Conservation (phyloP, 2,888 invertebrate species). For the Spisula solida region DNA sequence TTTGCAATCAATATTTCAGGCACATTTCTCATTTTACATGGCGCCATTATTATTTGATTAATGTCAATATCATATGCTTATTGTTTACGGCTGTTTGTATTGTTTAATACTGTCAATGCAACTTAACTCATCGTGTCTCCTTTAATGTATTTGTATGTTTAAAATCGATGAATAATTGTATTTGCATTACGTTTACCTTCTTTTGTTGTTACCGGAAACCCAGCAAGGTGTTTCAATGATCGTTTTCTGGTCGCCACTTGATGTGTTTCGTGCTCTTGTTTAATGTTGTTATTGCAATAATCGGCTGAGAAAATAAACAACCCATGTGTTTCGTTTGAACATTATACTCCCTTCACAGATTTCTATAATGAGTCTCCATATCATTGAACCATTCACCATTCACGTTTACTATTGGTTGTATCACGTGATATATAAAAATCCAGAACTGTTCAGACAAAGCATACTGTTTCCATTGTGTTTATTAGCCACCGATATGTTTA, state of each 20-base stretch:
- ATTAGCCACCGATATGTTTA: neutral
- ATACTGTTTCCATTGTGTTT: neutral
- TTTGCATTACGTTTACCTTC: neutral
- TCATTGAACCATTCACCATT: no score
- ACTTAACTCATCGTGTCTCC: neutral
- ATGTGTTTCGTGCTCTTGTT: neutral
- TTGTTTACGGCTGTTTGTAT: neutral
- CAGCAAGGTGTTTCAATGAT: neutral
- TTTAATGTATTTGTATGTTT: neutral
- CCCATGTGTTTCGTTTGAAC: neutral
- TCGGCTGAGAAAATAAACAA: neutral
- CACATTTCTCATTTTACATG: neutral
- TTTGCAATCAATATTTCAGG: neutral
- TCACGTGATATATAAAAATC: neutral
- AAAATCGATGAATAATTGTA: neutral
- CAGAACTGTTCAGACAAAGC: neutral
- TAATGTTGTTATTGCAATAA: neutral
- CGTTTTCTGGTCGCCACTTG: neutral
- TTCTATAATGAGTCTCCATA: neutral
- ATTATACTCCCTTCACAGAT: neutral
- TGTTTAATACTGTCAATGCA: neutral
- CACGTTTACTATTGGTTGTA: no score
- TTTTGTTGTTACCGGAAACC: no score
- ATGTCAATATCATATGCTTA: neutral
- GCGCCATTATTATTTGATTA: neutral